Conservation (phyloP, 2,888 invertebrate species). For the Cheilosia urbana region DNA sequence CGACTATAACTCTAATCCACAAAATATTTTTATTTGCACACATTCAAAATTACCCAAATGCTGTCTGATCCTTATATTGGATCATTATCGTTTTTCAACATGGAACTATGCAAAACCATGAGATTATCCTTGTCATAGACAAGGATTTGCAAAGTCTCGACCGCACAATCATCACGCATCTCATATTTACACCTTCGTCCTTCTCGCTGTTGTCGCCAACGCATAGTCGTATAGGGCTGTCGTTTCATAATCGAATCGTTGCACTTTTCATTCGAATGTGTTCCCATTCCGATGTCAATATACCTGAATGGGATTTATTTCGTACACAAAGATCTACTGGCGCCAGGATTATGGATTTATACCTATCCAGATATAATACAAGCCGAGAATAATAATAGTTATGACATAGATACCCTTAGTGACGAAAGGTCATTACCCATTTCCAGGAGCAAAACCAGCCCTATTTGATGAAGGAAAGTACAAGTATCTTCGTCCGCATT, state of each 20-base stretch:
- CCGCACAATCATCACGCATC: conserved; percentile 30
- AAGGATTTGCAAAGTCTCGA: conserved; percentile 33
- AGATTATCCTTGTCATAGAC: conserved; percentile 62
- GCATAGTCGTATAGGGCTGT: conserved; percentile 29
- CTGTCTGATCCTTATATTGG: conserved; percentile 70
- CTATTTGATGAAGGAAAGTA: background rate
- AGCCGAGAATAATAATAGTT: conserved; percentile 35
- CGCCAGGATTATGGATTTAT: conserved; percentile 72
- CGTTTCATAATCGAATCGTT: conserved; percentile 69
- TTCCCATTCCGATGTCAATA: conserved; percentile 53
- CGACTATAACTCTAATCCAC: conserved; percentile 47
- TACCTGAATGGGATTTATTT: conserved; percentile 66
- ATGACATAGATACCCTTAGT: conserved; percentile 61
- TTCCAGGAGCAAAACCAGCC: conserved; percentile 6
- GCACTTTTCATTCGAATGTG: conserved; percentile 15
- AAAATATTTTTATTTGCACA: conserved; percentile 68
- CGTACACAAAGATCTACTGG: conserved; percentile 46
- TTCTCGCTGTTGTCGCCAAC: conserved; percentile 21
- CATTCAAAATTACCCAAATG: conserved; percentile 31
- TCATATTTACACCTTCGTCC: conserved; percentile 5
- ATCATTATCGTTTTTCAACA: conserved; percentile 70
- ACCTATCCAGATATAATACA: conserved; percentile 36
- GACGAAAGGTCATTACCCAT: conserved; percentile 50
- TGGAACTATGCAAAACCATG: conserved; percentile 58
- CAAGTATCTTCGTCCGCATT: background rate